Conservation (phyloP, 2,113 vertebrate species). For the Microcebus griseorufus region DNA sequence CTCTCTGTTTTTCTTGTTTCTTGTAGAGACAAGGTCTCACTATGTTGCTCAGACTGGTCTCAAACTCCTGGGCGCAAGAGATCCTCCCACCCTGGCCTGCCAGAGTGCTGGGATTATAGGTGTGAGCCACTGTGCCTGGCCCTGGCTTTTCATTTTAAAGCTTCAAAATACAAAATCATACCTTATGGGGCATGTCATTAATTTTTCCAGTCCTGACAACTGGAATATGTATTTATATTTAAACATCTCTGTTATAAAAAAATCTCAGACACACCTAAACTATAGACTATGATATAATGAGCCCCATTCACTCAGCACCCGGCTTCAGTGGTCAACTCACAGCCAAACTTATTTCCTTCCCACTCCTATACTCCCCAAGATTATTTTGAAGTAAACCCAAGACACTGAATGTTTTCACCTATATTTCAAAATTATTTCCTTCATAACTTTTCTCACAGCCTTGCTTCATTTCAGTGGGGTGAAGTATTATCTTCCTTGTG, state of each 20-base stretch:
- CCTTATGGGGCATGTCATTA: not conserved
- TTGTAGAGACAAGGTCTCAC: too few species aligned
- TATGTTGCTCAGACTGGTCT: too few species aligned
- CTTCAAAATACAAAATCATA: not conserved
- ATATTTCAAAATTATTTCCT: not conserved
- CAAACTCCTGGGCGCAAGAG: too few species aligned
- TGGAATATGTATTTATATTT: not conserved
- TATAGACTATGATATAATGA: not conserved
- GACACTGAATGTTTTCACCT: not conserved
- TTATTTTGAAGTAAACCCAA: not conserved
- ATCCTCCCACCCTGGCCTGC: too few species aligned
- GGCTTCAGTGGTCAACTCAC: not conserved
- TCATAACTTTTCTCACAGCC: not conserved
- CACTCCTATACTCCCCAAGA: not conserved
- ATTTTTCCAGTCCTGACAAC: not conserved
- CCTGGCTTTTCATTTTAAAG: not conserved
- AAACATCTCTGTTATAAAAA: not conserved
- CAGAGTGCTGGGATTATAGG: too few species aligned
- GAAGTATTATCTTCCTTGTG: not conserved
- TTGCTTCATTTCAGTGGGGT: not conserved
- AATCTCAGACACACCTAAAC: not conserved
- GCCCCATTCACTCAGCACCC: not conserved
- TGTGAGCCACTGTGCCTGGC: too few species aligned
- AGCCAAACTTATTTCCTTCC: not conserved
- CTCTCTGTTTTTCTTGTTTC: not conserved